Conservation (phyloP, 2,797 vertebrate genomes). For the Okamejei kenojei region DNA sequence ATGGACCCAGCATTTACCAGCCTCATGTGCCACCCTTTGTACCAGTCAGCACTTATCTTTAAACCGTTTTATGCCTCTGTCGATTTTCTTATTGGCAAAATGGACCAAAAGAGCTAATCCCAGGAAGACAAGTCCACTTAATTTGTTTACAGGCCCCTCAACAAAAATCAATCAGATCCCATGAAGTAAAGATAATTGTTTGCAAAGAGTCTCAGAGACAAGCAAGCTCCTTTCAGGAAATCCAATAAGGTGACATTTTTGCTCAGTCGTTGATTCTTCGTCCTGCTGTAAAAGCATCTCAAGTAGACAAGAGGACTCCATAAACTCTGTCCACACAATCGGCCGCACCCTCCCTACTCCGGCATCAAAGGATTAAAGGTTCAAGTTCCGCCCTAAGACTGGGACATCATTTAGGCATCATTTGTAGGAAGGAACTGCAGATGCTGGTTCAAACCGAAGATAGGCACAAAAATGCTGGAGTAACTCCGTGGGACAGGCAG, state of each 20-base stretch:
- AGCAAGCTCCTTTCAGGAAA: constrained; percentile 16
- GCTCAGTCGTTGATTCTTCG: background rate
- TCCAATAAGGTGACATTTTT: constrained; percentile 19
- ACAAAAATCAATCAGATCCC: background rate
- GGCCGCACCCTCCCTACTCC: background rate
- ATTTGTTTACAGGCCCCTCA: background rate
- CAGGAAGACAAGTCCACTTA: background rate
- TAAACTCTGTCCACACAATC: background rate
- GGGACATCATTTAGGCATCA: background rate
- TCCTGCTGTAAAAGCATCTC: background rate
- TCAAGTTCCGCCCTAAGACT: background rate
- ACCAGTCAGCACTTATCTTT: background rate
- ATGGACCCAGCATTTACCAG: too few relatives aligned
- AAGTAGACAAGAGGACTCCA: background rate
- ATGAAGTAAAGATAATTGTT: constrained; percentile 19
- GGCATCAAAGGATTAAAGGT: background rate
- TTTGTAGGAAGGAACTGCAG: too few relatives aligned
- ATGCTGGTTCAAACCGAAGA: too few relatives aligned
- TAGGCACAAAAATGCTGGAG: too few relatives aligned
- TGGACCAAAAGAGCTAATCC: background rate
- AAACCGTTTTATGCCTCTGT: background rate
- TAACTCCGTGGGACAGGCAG: too few relatives aligned
- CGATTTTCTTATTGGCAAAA: background rate
- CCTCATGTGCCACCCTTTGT: background rate
- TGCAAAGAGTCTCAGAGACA: constrained; percentile 4